Evolutionary conservation across 1,140 invertebrate species (phyloP).

Genomic region (Epicauta chinensis): DNA sequence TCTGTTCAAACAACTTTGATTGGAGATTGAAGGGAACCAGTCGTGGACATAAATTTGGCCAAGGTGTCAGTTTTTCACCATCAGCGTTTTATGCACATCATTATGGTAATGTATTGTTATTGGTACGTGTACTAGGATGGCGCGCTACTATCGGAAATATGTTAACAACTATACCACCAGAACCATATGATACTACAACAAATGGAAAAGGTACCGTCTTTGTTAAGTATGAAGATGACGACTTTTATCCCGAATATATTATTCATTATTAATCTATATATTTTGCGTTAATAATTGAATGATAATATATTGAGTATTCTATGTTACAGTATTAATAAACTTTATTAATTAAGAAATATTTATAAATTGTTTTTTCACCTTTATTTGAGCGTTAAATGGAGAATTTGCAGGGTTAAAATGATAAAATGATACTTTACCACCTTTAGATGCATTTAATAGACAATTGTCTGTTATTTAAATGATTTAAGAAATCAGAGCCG

Average conservation of each 20-base stretch:
- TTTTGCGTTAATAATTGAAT: too few relatives aligned
- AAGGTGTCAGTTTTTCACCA: conserved; percentile 23
- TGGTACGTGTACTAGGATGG: conserved; percentile 20
- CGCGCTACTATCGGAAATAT: conserved; percentile 8
- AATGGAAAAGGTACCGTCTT: conserved; percentile 20
- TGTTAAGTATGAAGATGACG: conserved; percentile 30
- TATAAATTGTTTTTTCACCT: too few relatives aligned
- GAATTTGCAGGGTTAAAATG: too few relatives aligned
- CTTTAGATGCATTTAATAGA: too few relatives aligned
- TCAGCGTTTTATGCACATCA: conserved; percentile 21
- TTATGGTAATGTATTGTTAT: conserved; percentile 22
- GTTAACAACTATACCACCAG: conserved; percentile 12
- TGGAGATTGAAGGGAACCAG: conserved; percentile 1
- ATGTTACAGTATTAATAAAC: too few relatives aligned
- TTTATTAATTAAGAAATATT: too few relatives aligned
- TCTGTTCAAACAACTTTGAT: conserved; percentile 13
- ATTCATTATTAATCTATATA: conserved; percentile 10
- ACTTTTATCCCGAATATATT: conserved; percentile 22
- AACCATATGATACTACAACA: conserved; percentile 18
- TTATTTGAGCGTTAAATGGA: too few relatives aligned
- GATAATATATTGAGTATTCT: too few relatives aligned
- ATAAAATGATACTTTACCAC: too few relatives aligned
- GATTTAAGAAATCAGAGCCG: too few relatives aligned
- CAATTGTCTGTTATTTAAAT: too few relatives aligned
- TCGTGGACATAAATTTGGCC: conserved; percentile 21